Percentiles rank a stretch among this genome's conserved stretches.
phyloP scores from a whole-genome alignment of 2,888 invertebrate genomes.

The Synergus umbraculus region DNA sequence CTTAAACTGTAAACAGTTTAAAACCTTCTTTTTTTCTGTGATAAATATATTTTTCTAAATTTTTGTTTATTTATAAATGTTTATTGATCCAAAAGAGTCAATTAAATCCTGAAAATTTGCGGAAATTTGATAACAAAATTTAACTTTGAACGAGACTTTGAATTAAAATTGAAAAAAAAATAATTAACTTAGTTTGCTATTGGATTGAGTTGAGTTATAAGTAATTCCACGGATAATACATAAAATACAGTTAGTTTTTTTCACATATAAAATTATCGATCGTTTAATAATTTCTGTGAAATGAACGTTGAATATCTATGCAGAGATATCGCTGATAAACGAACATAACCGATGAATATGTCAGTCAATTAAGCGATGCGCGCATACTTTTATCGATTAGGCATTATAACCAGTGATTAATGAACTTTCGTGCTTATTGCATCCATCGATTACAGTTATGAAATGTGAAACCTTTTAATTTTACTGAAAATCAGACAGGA shows the following conservation, averaged over 20 bases:
- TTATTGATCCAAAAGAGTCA: not conserved
- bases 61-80: not conserved
- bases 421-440: conserved; percentile 8
- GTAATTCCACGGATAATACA: not conserved
- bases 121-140: too few species aligned
- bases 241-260: not conserved
- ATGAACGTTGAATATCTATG: not conserved
- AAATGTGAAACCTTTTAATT: conserved; percentile 1
- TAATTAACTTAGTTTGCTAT: not conserved
- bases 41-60: not conserved
- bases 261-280: not conserved
- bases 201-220: not conserved
- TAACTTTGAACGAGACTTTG: not conserved
- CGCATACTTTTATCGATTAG: conserved; percentile 10
- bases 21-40: too few species aligned
- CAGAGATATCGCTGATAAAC: not conserved
- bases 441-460: not conserved
- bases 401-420: conserved; percentile 18
- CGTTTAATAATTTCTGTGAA: not conserved
- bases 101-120: not conserved
- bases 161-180: too few species aligned
- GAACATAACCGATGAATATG: not conserved
- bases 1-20: too few species aligned
- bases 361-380: conserved; percentile 3
- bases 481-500: not conserved